phyloP scores from a whole-genome alignment of 2,797 vertebrate species.

The Pseudomugil tenellus region DNA sequence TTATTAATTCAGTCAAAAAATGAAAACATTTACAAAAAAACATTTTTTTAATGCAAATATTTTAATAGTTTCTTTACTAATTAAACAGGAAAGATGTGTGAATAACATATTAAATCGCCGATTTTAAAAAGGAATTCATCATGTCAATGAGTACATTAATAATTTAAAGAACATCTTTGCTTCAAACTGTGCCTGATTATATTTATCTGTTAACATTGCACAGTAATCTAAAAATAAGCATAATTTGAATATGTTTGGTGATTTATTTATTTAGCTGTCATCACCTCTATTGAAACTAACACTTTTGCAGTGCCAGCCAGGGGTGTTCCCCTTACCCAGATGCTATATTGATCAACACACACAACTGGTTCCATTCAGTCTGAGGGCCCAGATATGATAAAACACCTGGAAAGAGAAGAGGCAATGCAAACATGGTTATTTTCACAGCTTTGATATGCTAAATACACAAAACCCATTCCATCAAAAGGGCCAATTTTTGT shows the following conservation, averaged over 20 bases:
- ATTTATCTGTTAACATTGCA: conserved; percentile 44
- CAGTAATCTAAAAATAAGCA: conserved; percentile 41
- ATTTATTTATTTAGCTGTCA: conserved; percentile 70
- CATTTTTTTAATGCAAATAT: conserved; percentile 13
- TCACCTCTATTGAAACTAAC: conserved; percentile 63
- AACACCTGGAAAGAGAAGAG: conserved; percentile 82
- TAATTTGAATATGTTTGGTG: conserved; percentile 39
- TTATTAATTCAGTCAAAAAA: conserved; percentile 19
- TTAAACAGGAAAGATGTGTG: conserved; percentile 6
- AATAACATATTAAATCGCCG: conserved; percentile 22
- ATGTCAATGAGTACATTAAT: conserved; percentile 14
- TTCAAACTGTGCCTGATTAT: conserved; percentile 27
- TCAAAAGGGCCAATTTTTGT: conserved; percentile 73
- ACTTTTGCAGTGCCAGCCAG: conserved; percentile 71
- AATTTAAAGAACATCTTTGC: conserved; percentile 28
- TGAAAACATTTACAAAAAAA: not conserved
- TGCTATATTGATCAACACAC: conserved; percentile 72
- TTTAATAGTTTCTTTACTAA: conserved; percentile 16
- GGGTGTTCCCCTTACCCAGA: conserved; percentile 73
- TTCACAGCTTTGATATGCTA: conserved; percentile 86
- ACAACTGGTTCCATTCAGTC: conserved; percentile 63
- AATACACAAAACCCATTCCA: conserved; percentile 74
- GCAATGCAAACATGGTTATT: conserved; percentile 84
- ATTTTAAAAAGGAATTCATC: conserved; percentile 18
- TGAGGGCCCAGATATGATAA: conserved; percentile 81